Base-by-base conservation (phyloP, 2,888 invertebrate genomes). In the Drosophila lutescens region DNA sequence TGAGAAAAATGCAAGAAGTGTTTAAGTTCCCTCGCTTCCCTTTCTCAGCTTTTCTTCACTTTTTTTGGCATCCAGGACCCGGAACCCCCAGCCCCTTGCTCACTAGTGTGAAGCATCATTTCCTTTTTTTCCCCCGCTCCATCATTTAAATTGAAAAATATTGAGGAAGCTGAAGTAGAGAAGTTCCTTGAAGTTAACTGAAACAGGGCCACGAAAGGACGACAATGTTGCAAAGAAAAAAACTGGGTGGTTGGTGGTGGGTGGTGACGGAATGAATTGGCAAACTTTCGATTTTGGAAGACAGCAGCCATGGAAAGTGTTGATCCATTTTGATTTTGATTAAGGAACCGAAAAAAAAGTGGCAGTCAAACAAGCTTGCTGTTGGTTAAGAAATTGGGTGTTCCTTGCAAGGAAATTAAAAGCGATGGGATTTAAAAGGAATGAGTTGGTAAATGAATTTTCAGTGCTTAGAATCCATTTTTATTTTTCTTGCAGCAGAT, bases 1-100 rank as follows among this genome's bases (percentile, higher is more conserved):
- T 86, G 79, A 38, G 83, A 86, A 83, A 83, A 83, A 83, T 86
- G 85, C 85, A 83, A 84, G 83, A 76, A 79, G 87, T 84, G 87
- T 81, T 86, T 76, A 84, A 83, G 83, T 78, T 84, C 68, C 30
- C 65, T 62, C 63, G 30, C 15, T 49, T 32, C 23, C n/a, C 51
- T 38, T 23, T 30, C 20, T 32, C 23, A 23, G 44, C 20, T 30
- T 50, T 46, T 6, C 13, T 13, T 15, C 15, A 49, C 30, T 17
- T 32, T 34, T 74, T 71, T 73, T 43, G 72, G 74, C 73, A 68
- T 54, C 49, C 59, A 67, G 60, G 30, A 44, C 65, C 51, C 62
- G 72, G 17, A 67, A 66, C 62, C 55, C 55, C 41, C 53, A 26
- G 15, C 34, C 59, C 34, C 50, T 51, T 34, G 8, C 40, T 55